phyloP scores from a whole-genome alignment of 2,113 vertebrate species.

The Emberiza fucata region DNA sequence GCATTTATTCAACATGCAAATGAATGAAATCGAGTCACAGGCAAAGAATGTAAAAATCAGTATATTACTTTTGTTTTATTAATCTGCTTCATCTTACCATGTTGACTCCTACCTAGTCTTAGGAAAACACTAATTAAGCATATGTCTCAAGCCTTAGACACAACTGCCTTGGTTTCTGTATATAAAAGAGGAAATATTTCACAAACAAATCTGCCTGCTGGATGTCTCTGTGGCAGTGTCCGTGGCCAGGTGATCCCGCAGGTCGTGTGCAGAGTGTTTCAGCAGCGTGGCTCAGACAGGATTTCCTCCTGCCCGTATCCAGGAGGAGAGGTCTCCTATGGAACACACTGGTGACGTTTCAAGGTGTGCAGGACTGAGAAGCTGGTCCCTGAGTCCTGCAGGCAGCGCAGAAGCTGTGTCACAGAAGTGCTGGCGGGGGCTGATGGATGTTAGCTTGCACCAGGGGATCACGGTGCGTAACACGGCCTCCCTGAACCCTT shows the following conservation, averaged over 20 bases:
- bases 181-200: neutral
- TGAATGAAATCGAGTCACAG: neutral
- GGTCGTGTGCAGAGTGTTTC: rapidly evolving
- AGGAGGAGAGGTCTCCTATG: neutral
- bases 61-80: neutral
- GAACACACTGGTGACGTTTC: neutral
- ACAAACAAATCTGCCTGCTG: neutral
- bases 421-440: neutral
- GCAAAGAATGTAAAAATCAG: neutral
- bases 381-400: neutral
- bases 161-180: neutral
- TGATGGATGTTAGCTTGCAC: neutral
- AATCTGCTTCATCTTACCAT: neutral
- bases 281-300: neutral
- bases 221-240: neutral
- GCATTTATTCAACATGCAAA: neutral
- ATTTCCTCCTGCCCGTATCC: rapidly evolving
- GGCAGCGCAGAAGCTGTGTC: neutral
- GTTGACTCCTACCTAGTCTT: neutral
- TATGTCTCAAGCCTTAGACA: neutral
- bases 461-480: neutral
- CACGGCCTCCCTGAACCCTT: neutral
- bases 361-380: neutral
- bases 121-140: neutral
- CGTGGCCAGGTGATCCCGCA: rapidly evolving